Percentiles rank a stretch among this genome's conserved stretches.
Evolutionary conservation across 2,888 invertebrate species (phyloP).

Genomic region (Rhagium mordax): DNA sequence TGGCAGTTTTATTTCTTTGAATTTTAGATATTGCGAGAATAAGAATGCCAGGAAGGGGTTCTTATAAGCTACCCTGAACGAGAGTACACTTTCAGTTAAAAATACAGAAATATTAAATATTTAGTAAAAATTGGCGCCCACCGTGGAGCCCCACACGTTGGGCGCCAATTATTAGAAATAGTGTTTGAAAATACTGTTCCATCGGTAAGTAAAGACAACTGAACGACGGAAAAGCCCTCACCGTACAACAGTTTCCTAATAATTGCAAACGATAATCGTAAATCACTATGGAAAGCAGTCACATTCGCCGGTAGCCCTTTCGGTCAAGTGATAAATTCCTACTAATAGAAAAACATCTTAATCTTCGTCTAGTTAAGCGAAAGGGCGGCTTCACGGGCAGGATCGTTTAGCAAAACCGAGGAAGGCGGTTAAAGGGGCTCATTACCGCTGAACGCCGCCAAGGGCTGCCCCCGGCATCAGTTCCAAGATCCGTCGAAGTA

Average conservation of each 20-base stretch:
- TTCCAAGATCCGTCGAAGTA: slow-evolving; percentile 32
- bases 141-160: too few relatives aligned
- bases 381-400: slow-evolving; percentile 27
- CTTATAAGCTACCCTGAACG: too few relatives aligned
- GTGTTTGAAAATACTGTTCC: too few relatives aligned
- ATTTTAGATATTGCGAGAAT: slow-evolving; percentile 17
- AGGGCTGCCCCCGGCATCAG: slow-evolving; percentile 5
- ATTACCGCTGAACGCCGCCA: slow-evolving; percentile 30
- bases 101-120: too few relatives aligned
- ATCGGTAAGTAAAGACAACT: too few relatives aligned
- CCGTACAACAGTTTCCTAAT: too few relatives aligned
- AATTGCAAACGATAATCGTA: background rate
- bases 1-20: slow-evolving; percentile 21
- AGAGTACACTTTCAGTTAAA: too few relatives aligned
- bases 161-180: too few relatives aligned
- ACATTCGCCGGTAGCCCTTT: background rate
- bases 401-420: slow-evolving; percentile 30
- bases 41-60: background rate
- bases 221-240: too few relatives aligned
- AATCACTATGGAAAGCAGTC: background rate
- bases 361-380: slow-evolving; percentile 31
- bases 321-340: slow-evolving; percentile 32
- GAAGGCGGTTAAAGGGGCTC: slow-evolving; percentile 32
- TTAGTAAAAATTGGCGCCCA: too few relatives aligned
- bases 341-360: slow-evolving; percentile 37